Evolutionary conservation across 2,888 invertebrate species (phyloP).

Genomic region (Volucella bombylans): DNA sequence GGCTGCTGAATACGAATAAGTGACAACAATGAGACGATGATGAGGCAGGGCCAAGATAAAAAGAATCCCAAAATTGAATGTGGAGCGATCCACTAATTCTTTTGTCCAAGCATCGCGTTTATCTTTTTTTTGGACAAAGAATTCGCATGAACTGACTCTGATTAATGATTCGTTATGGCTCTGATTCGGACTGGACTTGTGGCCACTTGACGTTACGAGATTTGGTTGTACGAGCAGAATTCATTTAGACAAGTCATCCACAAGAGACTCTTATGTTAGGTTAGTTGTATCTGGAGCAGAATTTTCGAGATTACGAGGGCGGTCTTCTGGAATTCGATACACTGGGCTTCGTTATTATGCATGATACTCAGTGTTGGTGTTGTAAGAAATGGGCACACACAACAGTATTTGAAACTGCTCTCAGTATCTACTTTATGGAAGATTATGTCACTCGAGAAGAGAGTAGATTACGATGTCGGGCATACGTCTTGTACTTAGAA

Average conservation of each 20-base stretch:
- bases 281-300: not conserved
- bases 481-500: too few species aligned
- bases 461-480: too few species aligned
- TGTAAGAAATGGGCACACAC: not conserved
- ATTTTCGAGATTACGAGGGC: slow-evolving; percentile 26
- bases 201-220: slow-evolving; percentile 17
- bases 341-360: too few species aligned
- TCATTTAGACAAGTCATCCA: not conserved
- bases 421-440: too few species aligned
- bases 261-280: too few species aligned
- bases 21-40: not conserved
- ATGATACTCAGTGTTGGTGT: too few species aligned
- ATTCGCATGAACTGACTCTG: slow-evolving; percentile 35
- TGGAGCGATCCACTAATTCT: slow-evolving; percentile 12
- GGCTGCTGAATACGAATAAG: not conserved
- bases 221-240: not conserved
- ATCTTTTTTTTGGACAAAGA: not conserved
- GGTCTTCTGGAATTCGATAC: slow-evolving; percentile 7
- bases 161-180: slow-evolving; percentile 61
- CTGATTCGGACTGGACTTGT: slow-evolving; percentile 1
- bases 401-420: not conserved
- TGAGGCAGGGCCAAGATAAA: not conserved
- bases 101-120: not conserved
- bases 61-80: slow-evolving; percentile 2
- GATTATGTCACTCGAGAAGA: too few species aligned